Evolutionary conservation across 2,888 invertebrate species (phyloP).

Genomic region (Pristionchus japonicus): DNA sequence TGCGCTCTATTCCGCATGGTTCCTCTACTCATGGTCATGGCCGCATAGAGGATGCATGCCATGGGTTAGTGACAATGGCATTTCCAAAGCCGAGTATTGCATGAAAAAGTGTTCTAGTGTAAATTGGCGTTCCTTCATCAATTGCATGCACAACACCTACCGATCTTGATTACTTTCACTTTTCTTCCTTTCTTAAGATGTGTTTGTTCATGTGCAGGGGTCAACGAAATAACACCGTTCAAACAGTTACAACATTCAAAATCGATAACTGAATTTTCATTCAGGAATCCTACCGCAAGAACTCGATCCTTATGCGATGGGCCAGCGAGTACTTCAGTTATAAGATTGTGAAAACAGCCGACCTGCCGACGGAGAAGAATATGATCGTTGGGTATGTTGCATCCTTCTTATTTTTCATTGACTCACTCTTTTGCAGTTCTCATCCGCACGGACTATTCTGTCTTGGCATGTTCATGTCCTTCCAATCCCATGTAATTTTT

Average conservation of each 20-base stretch:
- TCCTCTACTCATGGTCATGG: background rate
- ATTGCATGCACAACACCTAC: too few species aligned
- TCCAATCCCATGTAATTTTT: background rate
- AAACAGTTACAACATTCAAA: too few species aligned
- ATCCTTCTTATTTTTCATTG: too few species aligned
- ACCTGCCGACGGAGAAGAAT: background rate
- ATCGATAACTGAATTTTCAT: too few species aligned
- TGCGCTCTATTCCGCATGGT: background rate
- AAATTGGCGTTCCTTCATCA: too few species aligned
- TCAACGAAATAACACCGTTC: too few species aligned
- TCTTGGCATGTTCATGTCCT: background rate
- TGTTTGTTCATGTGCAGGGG: too few species aligned
- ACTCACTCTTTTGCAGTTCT: background rate
- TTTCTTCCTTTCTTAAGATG: too few species aligned
- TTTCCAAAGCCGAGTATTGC: too few species aligned
- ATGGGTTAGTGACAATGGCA: background rate
- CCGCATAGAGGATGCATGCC: background rate
- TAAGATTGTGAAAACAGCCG: background rate
- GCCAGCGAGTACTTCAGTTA: background rate
- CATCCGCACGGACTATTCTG: constrained; percentile 6
- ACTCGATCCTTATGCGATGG: background rate
- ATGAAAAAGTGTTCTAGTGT: too few species aligned
- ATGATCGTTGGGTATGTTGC: background rate
- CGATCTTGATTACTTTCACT: background rate
- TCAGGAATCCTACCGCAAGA: background rate